Evolutionary conservation across 2,113 vertebrate genomes (phyloP).

Genomic region (Turdus rufiventris): DNA sequence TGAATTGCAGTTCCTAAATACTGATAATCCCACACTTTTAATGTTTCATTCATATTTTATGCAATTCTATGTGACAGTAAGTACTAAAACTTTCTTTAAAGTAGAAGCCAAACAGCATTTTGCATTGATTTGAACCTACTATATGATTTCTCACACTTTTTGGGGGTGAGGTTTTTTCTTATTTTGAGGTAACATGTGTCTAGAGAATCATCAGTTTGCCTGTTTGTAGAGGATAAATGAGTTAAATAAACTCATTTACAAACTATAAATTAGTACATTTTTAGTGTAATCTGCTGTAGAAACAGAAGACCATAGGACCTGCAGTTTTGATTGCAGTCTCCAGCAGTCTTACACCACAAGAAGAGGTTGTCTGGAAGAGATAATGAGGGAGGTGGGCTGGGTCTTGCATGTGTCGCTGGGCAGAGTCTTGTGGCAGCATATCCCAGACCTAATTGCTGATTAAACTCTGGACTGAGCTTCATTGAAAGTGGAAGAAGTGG

Average conservation of each 20-base stretch:
- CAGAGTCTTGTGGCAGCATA: neutral
- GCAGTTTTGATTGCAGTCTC: neutral
- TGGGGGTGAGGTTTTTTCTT: accelerated
- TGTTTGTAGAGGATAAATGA: neutral
- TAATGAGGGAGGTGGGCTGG: neutral
- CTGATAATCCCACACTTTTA: neutral
- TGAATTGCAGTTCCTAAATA: neutral
- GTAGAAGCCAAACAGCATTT: neutral
- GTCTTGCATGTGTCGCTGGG: neutral
- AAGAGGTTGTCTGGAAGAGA: neutral
- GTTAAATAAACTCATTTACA: neutral
- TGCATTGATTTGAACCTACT: neutral
- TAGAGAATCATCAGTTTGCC: neutral
- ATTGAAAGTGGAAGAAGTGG: neutral
- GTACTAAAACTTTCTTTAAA: neutral
- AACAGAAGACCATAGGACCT: neutral
- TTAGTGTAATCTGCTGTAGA: neutral
- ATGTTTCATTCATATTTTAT: neutral
- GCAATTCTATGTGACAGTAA: neutral
- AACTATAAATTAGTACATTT: neutral
- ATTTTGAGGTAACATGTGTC: neutral
- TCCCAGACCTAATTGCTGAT: neutral
- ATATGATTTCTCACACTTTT: neutral
- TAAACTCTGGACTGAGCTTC: neutral
- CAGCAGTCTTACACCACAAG: neutral